Conservation (phyloP, 2,797 vertebrate genomes). For the Hippopotamyrus pictus region DNA sequence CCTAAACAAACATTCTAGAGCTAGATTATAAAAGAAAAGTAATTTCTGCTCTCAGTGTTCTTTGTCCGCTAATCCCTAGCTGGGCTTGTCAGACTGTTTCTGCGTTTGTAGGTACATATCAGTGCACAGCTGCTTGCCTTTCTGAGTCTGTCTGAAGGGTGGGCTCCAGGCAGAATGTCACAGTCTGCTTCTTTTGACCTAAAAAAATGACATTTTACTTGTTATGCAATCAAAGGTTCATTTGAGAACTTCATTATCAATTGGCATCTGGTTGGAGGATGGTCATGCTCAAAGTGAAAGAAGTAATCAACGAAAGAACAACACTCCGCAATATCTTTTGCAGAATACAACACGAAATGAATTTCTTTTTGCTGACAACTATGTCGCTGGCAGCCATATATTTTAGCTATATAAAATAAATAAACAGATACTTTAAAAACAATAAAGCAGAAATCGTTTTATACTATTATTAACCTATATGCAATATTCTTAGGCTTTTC, state of each 20-base stretch:
- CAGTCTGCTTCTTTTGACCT: not conserved
- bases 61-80: not conserved
- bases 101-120: not conserved
- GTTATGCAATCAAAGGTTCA: not conserved
- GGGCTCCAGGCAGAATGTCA: conserved; percentile 9
- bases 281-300: not conserved
- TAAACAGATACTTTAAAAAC: not conserved
- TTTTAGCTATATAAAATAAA: not conserved
- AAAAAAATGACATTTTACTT: not conserved
- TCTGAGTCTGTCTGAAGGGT: not conserved
- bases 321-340: not conserved
- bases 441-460: not conserved
- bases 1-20: not conserved
- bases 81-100: not conserved
- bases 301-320: not conserved
- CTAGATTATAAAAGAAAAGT: not conserved
- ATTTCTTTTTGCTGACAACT: not conserved
- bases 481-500: not conserved
- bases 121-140: not conserved
- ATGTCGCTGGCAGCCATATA: not conserved
- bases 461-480: not conserved
- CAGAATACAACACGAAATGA: not conserved
- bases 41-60: not conserved
- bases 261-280: not conserved
- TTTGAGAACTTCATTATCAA: not conserved